phyloP scores from a whole-genome alignment of 2,797 vertebrate genomes.

The Ficedula albicollis region DNA sequence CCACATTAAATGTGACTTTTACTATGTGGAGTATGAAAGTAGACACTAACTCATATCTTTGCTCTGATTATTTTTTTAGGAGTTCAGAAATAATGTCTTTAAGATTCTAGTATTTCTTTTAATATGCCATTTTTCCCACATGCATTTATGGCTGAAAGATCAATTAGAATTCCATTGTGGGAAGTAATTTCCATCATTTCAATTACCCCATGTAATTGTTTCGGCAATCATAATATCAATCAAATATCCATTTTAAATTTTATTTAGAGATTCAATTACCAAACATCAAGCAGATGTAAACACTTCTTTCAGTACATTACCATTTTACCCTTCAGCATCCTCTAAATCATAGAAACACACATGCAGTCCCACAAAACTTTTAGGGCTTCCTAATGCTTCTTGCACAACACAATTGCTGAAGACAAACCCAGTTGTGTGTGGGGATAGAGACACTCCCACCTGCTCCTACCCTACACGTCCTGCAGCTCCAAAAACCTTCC shows the following conservation, averaged over 20 bases:
- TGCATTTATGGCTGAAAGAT: not conserved
- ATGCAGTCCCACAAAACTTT: not conserved
- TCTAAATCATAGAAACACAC: not conserved
- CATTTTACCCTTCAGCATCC: not conserved
- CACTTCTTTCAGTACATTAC: not conserved
- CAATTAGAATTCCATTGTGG: not conserved
- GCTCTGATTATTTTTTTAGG: not conserved
- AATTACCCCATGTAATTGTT: conserved; percentile 24
- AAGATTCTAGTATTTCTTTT: not conserved
- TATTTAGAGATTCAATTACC: conserved; percentile 35
- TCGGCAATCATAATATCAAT: not conserved
- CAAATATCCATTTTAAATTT: conserved; percentile 47
- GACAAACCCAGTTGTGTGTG: not conserved
- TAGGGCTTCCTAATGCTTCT: not conserved
- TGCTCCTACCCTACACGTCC: not conserved
- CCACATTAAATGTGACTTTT: not conserved
- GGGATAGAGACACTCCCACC: not conserved
- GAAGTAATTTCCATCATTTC: conserved; percentile 13
- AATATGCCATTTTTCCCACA: not conserved
- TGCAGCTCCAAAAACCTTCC: not conserved
- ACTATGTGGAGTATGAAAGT: not conserved
- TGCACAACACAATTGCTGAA: not conserved
- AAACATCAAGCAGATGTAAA: conserved; percentile 16
- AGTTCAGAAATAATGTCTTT: not conserved
- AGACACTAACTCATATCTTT: not conserved